These are phyloP conservation scores for Drosophila mimica DNA, from an alignment of 2,888 invertebrate species.

Conservation along the genomic window DNA sequence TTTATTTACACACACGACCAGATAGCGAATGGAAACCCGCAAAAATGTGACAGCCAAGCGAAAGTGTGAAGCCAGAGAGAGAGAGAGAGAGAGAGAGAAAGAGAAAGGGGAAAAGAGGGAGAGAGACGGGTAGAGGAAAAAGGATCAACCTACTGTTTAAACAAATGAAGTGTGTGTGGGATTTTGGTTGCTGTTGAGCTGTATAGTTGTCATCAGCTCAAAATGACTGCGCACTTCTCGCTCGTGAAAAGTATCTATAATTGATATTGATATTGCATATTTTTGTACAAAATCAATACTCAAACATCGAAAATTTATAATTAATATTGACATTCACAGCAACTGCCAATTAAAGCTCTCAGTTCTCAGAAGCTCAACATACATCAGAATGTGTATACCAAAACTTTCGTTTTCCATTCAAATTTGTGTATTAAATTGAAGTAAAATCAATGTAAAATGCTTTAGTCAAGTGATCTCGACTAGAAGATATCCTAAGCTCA, in stretches of 20 bases:
- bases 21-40: constrained; percentile 22
- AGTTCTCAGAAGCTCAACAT: constrained; percentile 33
- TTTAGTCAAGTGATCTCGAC: neutral
- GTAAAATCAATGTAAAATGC: neutral
- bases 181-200: constrained; percentile 22
- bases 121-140: neutral
- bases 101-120: too few relatives aligned
- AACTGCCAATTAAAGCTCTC: constrained; percentile 15
- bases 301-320: constrained; percentile 35
- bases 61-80: constrained; percentile 12
- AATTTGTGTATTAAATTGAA: neutral
- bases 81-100: neutral
- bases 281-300: constrained; percentile 22
- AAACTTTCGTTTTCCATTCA: neutral
- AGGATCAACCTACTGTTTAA: constrained; percentile 62
- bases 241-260: constrained; percentile 34
- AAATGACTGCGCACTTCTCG: constrained; percentile 48
- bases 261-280: constrained; percentile 50
- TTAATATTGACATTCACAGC: constrained; percentile 53
- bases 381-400: neutral
- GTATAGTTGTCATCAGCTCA: constrained; percentile 38
- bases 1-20: constrained; percentile 65
- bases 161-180: constrained; percentile 69
- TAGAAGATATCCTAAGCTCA: neutral
- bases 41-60: constrained; percentile 9